Percentiles rank a stretch among this genome's conserved stretches.
Conservation (phyloP, 2,113 vertebrate species). For the human region GRCh38 chr20:10989001-10989500, state of each 20-base stretch:
- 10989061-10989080: neutral
- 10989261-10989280: conserved; percentile 5
- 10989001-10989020: neutral
- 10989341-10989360: neutral
- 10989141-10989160: neutral
- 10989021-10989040: neutral
- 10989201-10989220: neutral
- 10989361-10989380: neutral
- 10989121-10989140: neutral
- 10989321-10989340: neutral
- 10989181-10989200: neutral
- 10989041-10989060: too few species aligned
- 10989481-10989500: too few species aligned
- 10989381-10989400: neutral
- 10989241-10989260: neutral
- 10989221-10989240: conserved; percentile 21
- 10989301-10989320: neutral
- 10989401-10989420: too few species aligned
- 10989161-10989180: neutral
- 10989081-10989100: neutral
- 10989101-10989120: neutral
- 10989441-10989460: too few species aligned
- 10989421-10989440: too few species aligned
- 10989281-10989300: neutral
- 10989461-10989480: too few species aligned